Evolutionary conservation across 2,888 invertebrate genomes (phyloP), one percentile per base, ranked within the genome.

Genomic region (Mesoligia furuncula): DNA sequence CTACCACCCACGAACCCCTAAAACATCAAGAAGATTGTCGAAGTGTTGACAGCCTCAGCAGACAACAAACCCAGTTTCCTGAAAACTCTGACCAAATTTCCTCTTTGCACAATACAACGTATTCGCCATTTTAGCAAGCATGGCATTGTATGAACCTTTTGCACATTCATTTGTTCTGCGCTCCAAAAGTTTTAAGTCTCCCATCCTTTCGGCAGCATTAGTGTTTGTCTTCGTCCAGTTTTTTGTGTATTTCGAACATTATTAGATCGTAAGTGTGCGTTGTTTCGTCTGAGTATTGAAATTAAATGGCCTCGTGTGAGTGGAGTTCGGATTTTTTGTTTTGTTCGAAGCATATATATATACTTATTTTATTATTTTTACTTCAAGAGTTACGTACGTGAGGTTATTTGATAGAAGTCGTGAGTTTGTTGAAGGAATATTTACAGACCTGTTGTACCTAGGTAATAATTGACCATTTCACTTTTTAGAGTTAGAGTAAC

Each of bases 191-290:
- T 88, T 88, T 76, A 80, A 87, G 81, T 85, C 77, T 36, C 64
- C 59, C 42, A 66, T 80, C 79, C 62, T 69, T 48, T 70, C 72
- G 69, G 69, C 77, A 31, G 20, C 42, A 15, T 70, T 57, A 73
- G 77, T 86, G 80, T 87, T 88, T 87, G 72, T 86, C 48, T 86
- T 86, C 59, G 72, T 36, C 71, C 84, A 79, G 87, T 82, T 86
- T 88, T 88, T 86, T 76, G 86, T 84, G 86, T 86, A 86, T 88
- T 70, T 73, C 59, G 42, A 73, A 73, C 87, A 77, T 87, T 86
- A 88, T 87, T 87, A 84, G 80, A 71, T 79, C 62, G 73, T 24
- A 66, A 76, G 76, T 66, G 77, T 62, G 64, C 65, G 61, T 72
- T 87, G 86, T 88, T 78, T 75, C 74, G 73, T 39, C 57, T 51